Percentiles rank a stretch among this genome's conserved stretches.
Conservation (phyloP, 2,113 vertebrate genomes). For the Promerops cafer region DNA sequence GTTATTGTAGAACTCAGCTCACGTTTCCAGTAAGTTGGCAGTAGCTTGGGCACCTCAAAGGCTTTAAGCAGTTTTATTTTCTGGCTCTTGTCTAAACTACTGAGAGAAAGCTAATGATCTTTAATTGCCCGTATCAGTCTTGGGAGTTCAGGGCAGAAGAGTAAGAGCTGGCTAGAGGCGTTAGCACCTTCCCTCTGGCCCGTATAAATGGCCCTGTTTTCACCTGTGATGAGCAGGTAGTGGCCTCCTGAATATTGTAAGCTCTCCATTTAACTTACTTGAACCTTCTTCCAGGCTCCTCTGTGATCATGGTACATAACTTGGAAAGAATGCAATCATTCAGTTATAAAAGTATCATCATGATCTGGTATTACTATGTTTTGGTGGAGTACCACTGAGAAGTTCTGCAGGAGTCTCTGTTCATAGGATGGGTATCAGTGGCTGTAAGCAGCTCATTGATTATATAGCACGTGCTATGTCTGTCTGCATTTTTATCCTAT, state of each 20-base stretch:
- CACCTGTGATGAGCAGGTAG: background rate
- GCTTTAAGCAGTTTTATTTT: background rate
- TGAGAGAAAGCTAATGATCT: background rate
- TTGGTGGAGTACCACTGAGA: background rate
- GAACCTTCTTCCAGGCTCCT: background rate
- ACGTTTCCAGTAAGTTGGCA: background rate
- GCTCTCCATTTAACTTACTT: background rate
- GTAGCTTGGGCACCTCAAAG: background rate
- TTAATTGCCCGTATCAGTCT: background rate
- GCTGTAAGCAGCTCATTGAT: background rate
- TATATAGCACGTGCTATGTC: background rate
- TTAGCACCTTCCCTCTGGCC: background rate
- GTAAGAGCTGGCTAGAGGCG: background rate
- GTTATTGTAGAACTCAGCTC: background rate
- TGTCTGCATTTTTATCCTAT: background rate
- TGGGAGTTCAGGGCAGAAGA: background rate
- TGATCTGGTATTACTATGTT: background rate
- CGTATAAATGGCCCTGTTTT: background rate
- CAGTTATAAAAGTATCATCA: background rate
- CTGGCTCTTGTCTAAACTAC: background rate
- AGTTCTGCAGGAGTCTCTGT: background rate
- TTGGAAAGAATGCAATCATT: background rate
- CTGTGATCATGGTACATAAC: background rate
- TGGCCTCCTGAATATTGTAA: background rate
- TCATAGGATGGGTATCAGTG: background rate